These are phyloP conservation scores for Morone chrysops DNA, from an alignment of 2,113 vertebrate genomes.

Conservation along the genomic window DNA sequence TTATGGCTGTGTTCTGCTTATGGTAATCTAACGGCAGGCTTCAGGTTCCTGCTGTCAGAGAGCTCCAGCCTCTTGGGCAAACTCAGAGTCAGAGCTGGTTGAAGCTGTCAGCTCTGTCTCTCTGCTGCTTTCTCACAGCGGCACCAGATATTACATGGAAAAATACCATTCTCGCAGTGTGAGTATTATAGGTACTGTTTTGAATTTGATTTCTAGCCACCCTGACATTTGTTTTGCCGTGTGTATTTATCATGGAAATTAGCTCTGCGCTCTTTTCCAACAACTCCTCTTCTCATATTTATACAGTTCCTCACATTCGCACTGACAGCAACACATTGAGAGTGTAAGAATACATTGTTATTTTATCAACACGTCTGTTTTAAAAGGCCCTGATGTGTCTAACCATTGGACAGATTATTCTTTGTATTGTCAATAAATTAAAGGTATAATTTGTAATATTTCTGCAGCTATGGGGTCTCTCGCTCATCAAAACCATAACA, in stretches of 20 bases:
- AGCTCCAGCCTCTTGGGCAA: constrained; percentile 32
- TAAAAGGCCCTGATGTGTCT: not conserved
- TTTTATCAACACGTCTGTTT: not conserved
- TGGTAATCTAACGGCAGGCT: constrained; percentile 24
- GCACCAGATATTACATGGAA: not conserved
- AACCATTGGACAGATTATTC: not conserved
- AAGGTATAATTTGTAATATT: too few species aligned
- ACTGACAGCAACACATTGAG: constrained; percentile 10
- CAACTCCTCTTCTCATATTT: not conserved
- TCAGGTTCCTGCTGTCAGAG: constrained; percentile 22
- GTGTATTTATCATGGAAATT: constrained; percentile 19
- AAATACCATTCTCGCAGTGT: constrained; percentile 14
- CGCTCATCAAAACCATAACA: too few species aligned
- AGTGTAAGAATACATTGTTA: constrained; percentile 4
- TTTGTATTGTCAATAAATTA: too few species aligned
- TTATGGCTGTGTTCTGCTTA: constrained; percentile 9
- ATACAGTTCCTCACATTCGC: constrained; percentile 18
- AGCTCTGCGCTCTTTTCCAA: not conserved
- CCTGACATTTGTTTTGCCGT: not conserved
- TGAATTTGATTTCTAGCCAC: not conserved
- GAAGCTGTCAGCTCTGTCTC: constrained; percentile 28
- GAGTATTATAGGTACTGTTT: not conserved
- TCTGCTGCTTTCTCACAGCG: not conserved
- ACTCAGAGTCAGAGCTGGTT: constrained; percentile 36
- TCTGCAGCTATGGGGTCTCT: too few species aligned